Conservation (phyloP, 1,140 invertebrate species). For the Hylyphantes graminicola region DNA sequence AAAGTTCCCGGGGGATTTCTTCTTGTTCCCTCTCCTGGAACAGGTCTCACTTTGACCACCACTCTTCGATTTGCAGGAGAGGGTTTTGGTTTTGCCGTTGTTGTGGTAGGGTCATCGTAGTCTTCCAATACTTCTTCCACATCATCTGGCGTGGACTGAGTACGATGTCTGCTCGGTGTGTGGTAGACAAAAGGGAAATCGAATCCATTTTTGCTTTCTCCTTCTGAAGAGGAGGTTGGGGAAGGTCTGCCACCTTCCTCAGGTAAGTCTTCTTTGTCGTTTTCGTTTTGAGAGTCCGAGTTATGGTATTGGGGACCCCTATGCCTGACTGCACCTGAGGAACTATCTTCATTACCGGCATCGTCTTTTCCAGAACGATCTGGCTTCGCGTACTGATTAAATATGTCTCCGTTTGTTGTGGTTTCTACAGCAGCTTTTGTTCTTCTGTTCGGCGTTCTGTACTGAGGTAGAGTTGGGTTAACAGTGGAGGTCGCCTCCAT, state of each 20-base stretch:
- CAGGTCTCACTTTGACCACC: conserved; percentile 41
- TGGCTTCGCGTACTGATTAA: conserved; percentile 55
- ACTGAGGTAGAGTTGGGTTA: conserved; percentile 37
- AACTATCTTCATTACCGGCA: not conserved
- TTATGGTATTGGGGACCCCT: conserved; percentile 52
- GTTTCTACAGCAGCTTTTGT: not conserved
- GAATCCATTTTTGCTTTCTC: not conserved
- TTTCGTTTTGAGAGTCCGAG: not conserved
- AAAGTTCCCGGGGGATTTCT: conserved; percentile 20
- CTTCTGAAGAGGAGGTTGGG: conserved; percentile 9
- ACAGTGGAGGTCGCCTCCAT: conserved; percentile 36
- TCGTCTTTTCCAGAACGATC: conserved; percentile 15
- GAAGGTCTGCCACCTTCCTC: not conserved
- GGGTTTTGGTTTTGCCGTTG: conserved; percentile 5
- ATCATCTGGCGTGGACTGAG: conserved; percentile 20
- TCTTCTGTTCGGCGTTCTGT: conserved; percentile 41
- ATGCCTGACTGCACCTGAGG: conserved; percentile 29
- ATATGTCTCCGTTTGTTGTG: not conserved
- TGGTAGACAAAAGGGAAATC: conserved; percentile 61
- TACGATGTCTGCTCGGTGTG: conserved; percentile 41
- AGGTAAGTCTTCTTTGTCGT: not conserved
- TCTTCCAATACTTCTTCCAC: conserved; percentile 51
- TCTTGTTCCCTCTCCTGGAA: conserved; percentile 46
- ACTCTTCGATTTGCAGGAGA: conserved; percentile 35
- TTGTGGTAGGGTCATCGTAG: conserved; percentile 31